These are phyloP conservation scores for Nephrotoma appendiculata DNA, from an alignment of 2,888 invertebrate species.

Conservation along the genomic window DNA sequence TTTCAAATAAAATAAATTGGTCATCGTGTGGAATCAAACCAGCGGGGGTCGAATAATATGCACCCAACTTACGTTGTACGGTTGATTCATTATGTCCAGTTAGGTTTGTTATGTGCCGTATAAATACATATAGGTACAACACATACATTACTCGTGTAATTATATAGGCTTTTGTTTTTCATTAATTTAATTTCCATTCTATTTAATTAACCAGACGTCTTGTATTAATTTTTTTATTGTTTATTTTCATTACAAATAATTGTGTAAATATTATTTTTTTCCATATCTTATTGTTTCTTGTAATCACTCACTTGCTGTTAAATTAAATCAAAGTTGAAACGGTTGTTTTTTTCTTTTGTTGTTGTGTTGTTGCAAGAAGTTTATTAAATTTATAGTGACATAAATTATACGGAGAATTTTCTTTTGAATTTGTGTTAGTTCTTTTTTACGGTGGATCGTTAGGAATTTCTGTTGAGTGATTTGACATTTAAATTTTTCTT, in stretches of 20 bases:
- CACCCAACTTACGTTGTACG: background rate
- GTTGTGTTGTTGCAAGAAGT: background rate
- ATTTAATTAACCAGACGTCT: background rate
- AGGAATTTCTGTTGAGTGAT: background rate
- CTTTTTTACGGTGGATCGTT: background rate
- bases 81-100: background rate
- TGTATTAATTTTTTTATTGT: background rate
- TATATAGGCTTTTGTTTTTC: background rate
- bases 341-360: background rate
- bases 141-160: background rate
- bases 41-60: background rate
- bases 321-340: background rate
- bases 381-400: background rate
- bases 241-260: background rate
- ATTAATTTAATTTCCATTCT: background rate
- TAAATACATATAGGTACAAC: background rate
- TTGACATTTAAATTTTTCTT: background rate
- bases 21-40: background rate
- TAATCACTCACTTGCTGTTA: background rate
- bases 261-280: background rate
- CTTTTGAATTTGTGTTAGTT: background rate
- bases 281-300: background rate
- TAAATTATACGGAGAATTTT: background rate
- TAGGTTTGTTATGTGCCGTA: background rate
- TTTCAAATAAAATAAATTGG: background rate